phyloP scores from a whole-genome alignment of 2,888 invertebrate genomes.

The Seira ritae region DNA sequence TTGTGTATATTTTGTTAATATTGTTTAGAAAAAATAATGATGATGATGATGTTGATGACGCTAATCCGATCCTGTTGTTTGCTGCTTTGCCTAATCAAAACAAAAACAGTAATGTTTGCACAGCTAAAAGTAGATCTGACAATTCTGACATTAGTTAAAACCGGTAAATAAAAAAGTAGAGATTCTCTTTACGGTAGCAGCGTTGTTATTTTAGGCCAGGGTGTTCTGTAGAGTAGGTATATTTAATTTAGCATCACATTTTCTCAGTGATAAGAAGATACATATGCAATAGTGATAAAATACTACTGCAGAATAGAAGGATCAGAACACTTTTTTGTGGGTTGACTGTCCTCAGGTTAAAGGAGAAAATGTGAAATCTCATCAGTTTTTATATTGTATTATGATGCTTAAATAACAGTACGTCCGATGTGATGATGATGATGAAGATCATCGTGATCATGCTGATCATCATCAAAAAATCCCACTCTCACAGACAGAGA shows the following conservation, averaged over 20 bases:
- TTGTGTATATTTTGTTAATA: neutral
- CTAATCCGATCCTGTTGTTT: slow-evolving; percentile 24
- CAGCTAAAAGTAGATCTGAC: slow-evolving; percentile 41
- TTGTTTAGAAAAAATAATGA: slow-evolving; percentile 20
- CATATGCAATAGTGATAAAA: slow-evolving; percentile 6
- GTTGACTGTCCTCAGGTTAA: slow-evolving; percentile 65
- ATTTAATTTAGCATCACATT: too few relatives aligned
- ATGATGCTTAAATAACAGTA: neutral
- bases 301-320: slow-evolving; percentile 33
- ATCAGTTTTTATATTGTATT: slow-evolving; percentile 25
- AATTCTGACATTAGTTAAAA: slow-evolving; percentile 18
- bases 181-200: too few relatives aligned
- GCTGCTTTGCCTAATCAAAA: slow-evolving; percentile 1
- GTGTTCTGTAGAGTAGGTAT: too few relatives aligned
- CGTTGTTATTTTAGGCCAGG: too few relatives aligned
- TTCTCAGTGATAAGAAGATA: too few relatives aligned
- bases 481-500: too few relatives aligned
- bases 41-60: slow-evolving; percentile 26
- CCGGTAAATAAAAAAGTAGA: slow-evolving; percentile 10
- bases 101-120: slow-evolving; percentile 7
- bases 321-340: slow-evolving; percentile 42
- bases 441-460: too few relatives aligned
- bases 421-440: too few relatives aligned
- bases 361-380: slow-evolving; percentile 41
- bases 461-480: too few relatives aligned